A percentile compares a stretch with the other conserved stretches of the same genome.
phyloP scores from a whole-genome alignment of 2,797 vertebrate species.

The Malacoctenus gilli region DNA sequence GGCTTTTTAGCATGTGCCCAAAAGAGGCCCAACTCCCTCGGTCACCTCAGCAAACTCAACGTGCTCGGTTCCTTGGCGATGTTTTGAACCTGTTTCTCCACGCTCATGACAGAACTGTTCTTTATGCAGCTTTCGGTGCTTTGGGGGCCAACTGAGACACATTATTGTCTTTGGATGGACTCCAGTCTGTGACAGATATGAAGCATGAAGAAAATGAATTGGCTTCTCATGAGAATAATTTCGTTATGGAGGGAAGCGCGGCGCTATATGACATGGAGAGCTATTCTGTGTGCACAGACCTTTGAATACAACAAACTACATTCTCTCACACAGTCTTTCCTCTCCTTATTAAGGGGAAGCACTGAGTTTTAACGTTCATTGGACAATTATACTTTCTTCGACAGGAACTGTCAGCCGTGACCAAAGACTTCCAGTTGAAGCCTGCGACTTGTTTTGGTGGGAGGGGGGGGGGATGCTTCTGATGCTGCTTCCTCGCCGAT shows the following conservation, averaged over 20 bases:
- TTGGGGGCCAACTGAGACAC: not conserved
- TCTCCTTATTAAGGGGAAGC: too few relatives aligned
- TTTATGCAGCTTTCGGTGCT: not conserved
- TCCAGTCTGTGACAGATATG: too few relatives aligned
- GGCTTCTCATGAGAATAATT: not conserved
- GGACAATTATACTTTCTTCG: too few relatives aligned
- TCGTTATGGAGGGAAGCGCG: too few relatives aligned
- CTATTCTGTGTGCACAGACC: not conserved
- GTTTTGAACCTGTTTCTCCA: too few relatives aligned
- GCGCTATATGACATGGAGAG: slow-evolving; percentile 9
- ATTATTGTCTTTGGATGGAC: slow-evolving; percentile 14
- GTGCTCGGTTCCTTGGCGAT: too few relatives aligned
- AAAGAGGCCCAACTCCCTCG: too few relatives aligned
- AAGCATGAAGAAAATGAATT: too few relatives aligned
- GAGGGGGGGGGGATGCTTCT: slow-evolving; percentile 19
- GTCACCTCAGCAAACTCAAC: too few relatives aligned
- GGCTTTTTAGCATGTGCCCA: too few relatives aligned
- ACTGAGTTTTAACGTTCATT: too few relatives aligned
- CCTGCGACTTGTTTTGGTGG: slow-evolving; percentile 51
- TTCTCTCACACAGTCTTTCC: not conserved
- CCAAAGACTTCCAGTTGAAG: slow-evolving; percentile 23
- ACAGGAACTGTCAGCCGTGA: too few relatives aligned
- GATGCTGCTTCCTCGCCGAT: slow-evolving; percentile 25
- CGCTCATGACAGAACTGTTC: not conserved
- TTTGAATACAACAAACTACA: not conserved